Conservation (phyloP, 35 echinoderm and acorn worm species). For the Ptychodera flava region DNA sequence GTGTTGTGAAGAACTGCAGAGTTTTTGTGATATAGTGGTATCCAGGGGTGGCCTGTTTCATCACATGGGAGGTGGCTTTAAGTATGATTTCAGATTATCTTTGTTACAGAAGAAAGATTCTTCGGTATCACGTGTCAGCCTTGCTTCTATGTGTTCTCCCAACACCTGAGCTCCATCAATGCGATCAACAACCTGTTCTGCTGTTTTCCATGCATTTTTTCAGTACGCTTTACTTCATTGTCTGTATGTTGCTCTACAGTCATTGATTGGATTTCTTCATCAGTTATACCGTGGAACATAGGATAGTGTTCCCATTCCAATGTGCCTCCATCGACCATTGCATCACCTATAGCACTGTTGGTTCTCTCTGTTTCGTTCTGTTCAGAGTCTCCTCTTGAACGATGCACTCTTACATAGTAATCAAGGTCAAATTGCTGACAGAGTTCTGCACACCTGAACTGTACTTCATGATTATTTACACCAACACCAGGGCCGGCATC, state of each 20-base stretch:
- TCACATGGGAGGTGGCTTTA: background rate
- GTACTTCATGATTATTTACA: background rate
- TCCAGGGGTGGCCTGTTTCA: background rate
- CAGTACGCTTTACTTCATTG: background rate
- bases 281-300: background rate
- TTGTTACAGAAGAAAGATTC: background rate
- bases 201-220: background rate
- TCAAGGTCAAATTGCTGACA: background rate
- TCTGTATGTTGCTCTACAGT: background rate
- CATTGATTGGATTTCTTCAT: background rate
- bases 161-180: background rate
- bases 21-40: background rate
- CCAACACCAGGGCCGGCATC: background rate
- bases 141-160: background rate
- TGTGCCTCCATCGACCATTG: background rate
- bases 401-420: background rate
- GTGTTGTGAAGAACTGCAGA: background rate
- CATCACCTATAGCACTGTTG: background rate
- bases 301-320: background rate
- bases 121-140: background rate
- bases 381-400: background rate
- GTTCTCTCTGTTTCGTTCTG: background rate
- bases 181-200: background rate
- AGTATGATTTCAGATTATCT: background rate
- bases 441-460: background rate